Evolutionary conservation across 2,113 vertebrate genomes (phyloP).

Genomic region (Shinisaurus crocodilurus): DNA sequence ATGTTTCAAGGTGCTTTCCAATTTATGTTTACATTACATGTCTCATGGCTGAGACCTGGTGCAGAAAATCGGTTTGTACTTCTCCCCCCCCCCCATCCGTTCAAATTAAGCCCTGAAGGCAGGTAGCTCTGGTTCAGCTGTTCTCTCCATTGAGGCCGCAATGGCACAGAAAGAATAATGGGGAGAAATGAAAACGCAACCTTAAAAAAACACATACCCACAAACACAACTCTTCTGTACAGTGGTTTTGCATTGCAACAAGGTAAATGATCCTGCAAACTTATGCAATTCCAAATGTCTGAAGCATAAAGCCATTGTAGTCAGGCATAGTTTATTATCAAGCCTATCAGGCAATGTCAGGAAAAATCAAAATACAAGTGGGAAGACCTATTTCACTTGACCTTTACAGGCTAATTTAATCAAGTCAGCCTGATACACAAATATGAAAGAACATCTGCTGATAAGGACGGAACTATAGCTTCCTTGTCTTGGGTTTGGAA

Average conservation of each 20-base stretch:
- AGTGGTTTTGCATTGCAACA: not conserved
- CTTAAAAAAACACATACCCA: not conserved
- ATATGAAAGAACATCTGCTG: slow-evolving; percentile 73
- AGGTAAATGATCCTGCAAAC: slow-evolving; percentile 38
- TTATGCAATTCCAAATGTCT: slow-evolving; percentile 40
- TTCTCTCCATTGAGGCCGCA: not conserved
- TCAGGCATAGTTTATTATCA: slow-evolving; percentile 64
- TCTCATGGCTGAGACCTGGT: not conserved
- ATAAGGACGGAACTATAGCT: slow-evolving; percentile 74
- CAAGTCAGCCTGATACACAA: slow-evolving; percentile 70
- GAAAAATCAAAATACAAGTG: slow-evolving; percentile 75
- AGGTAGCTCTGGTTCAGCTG: not conserved
- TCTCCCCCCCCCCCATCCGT: not conserved
- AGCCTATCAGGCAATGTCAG: slow-evolving; percentile 66
- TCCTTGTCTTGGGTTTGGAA: slow-evolving; percentile 75
- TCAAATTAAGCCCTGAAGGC: not conserved
- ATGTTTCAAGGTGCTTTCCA: too few relatives aligned
- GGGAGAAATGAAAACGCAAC: not conserved
- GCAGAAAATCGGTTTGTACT: not conserved
- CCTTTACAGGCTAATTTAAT: slow-evolving; percentile 81
- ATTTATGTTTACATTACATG: not conserved
- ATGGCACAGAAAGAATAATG: not conserved
- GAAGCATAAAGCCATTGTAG: slow-evolving; percentile 30
- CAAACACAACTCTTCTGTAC: not conserved
- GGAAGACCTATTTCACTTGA: slow-evolving; percentile 77